Evolutionary conservation across 1,140 invertebrate genomes (phyloP), one percentile per base, ranked within the genome.

Genomic region (Chironomus striatipennis): DNA sequence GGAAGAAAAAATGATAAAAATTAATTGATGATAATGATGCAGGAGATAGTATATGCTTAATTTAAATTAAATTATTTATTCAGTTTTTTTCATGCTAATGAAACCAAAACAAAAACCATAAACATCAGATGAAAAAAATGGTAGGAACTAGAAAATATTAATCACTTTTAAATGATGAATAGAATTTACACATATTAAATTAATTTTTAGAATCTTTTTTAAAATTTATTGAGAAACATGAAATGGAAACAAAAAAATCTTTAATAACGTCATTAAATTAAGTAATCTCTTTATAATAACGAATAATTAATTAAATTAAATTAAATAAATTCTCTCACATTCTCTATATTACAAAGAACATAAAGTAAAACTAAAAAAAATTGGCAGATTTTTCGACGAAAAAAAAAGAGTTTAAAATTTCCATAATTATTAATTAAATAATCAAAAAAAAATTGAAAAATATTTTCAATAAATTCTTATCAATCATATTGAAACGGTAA

Each of bases 121-220:
- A 12, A n/a, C 9, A 57, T 57, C 10, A 57, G 9, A 57, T 57
- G n/a, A 57, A 57, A 57, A 57, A 57, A 57, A 57, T 57, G 9
- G n/a, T 57, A 57, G n/a, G 2, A 10, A 57, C 24, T 34, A 34
- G 24, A 34, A 34, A 34, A 34, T 34, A 34, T 34, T 34, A 34
- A 34, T 34, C 24, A 34, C 24, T 34, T 34, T 34, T 34, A 34
- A 34, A 34, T 34, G 24, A 34, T 34, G 24, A 12, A 57, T 57
- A 57, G n/a, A 57, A 57, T 57, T 57, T 57, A 57, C 47, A 57
- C 47, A 57, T 57, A 57, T 57, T 10, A 57, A 57, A 57, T 12
- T 57, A 57, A 57, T 57, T 57, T 57, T 57, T 57, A 57, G 47
- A 57, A 57, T 57, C n/a, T 57, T 57, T 57, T 57, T 57, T 12